Evolutionary conservation across 2,113 vertebrate species (phyloP).

Genomic region (Recurvirostra avosetta): DNA sequence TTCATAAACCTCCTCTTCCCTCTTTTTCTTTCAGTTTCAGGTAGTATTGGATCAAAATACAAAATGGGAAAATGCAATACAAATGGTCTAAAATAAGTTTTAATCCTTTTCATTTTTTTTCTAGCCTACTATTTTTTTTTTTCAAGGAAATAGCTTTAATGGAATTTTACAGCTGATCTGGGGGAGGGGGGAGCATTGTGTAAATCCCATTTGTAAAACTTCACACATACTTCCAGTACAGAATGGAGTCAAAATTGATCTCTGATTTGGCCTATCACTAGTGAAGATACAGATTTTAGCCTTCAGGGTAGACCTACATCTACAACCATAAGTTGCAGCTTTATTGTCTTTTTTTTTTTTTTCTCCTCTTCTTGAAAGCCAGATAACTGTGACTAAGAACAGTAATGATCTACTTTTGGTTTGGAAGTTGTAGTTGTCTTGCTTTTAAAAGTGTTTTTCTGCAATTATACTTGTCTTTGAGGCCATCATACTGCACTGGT

Average conservation of each 20-base stretch:
- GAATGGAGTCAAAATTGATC: background rate
- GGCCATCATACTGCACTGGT: background rate
- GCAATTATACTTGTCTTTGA: background rate
- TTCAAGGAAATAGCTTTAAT: background rate
- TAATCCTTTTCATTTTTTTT: background rate
- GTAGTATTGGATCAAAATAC: background rate
- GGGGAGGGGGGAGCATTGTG: rapidly evolving
- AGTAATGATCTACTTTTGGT: background rate
- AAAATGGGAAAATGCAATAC: background rate
- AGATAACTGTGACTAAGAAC: background rate
- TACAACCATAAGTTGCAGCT: background rate
- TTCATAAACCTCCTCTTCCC: background rate
- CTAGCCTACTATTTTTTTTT: background rate
- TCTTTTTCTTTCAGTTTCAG: background rate
- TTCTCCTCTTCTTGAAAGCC: background rate
- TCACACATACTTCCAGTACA: background rate
- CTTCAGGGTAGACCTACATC: background rate
- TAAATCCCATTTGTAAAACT: background rate
- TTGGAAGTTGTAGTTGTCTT: background rate
- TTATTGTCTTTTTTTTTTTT: background rate
- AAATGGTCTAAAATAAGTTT: background rate
- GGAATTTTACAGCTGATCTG: background rate
- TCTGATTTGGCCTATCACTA: background rate
- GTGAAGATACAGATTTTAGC: background rate
- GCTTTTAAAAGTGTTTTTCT: background rate